A percentile compares a stretch with the other conserved stretches of the same genome.
phyloP scores from a whole-genome alignment of 2,888 invertebrate genomes.

The Hypercompe scribonia region DNA sequence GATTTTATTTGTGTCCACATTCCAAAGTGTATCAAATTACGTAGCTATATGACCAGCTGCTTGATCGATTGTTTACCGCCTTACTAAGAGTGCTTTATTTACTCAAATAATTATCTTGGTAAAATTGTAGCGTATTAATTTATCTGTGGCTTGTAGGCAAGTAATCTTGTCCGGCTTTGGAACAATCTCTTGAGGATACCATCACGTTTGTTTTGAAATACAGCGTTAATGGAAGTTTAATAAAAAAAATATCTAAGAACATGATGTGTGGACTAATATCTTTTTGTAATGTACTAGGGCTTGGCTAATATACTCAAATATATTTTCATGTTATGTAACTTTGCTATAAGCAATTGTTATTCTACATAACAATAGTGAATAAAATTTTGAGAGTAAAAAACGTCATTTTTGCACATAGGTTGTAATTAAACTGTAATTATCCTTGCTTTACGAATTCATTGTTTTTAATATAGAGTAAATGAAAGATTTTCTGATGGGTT shows the following conservation, averaged over 20 bases:
- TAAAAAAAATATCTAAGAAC: background rate
- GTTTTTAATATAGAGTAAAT: too few species aligned
- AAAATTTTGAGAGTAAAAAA: too few species aligned
- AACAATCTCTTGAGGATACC: conserved; percentile 11
- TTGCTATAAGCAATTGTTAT: too few species aligned
- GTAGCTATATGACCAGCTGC: conserved; percentile 76
- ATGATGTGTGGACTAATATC: background rate
- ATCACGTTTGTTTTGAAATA: conserved; percentile 11
- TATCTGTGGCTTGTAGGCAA: conserved; percentile 32
- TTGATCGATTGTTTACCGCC: conserved; percentile 79
- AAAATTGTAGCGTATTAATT: conserved; percentile 42
- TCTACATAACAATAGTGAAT: too few species aligned
- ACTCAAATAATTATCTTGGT: conserved; percentile 68
- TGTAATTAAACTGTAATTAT: too few species aligned
- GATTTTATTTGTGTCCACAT: conserved; percentile 87
- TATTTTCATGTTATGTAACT: too few species aligned
- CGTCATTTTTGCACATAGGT: too few species aligned
- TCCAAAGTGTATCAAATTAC: conserved; percentile 86
- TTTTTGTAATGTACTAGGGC: too few species aligned
- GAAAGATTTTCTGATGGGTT: too few species aligned
- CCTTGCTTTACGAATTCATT: too few species aligned
- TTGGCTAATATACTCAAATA: too few species aligned
- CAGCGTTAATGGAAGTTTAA: background rate
- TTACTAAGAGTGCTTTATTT: conserved; percentile 77
- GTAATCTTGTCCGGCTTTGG: conserved; percentile 25